Base-by-base conservation (phyloP, 1,140 invertebrate genomes). In the Cotesia chilonis region DNA sequence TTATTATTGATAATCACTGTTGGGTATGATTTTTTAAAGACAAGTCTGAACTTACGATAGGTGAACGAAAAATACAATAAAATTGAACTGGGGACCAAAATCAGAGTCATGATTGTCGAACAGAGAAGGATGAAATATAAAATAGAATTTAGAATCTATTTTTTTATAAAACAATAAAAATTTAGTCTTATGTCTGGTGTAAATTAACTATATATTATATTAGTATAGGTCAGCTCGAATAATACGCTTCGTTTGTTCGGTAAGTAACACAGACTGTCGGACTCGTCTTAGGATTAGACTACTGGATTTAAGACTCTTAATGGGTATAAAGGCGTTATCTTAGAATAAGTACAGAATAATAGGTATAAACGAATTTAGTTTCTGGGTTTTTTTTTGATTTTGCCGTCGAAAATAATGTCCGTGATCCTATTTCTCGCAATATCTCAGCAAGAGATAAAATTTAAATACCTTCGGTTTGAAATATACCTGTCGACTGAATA, bases 351-450 rank as follows among this genome's bases (percentile, higher is more conserved):
- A 37, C 37, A 20, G 41, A 7, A 35, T 61, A 61, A 61, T 61
- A 70, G 73, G 76, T 77, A 81, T 81, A 79, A 83, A 77, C 78
- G 75, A 74, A 68, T 73, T 71, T 76, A 76, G 74, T 77, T 73
- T 76, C 72, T 37, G 68, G 76, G 78, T 81, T 80, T 77, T 74
- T 20, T 70, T 47, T 10, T 47, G 41, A 47, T 47, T 10, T 4
- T 1, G 9, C 36, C 3, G 14, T 12, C 7, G 28, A 4, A 14
- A 41, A 55, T 68, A 36, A 55, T 10, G 2, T 35, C 10, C 37
- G 14, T 64, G 74, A 73, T 60, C 75, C 78, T 64, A 52, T 81
- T 81, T 82, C 64, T 77, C 78, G 65, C 57, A 80, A 83, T 77
- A 75, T 74, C 36, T 65, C 41, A 47, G 41, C 5, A 47, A 47